Base-by-base conservation (phyloP, 2,797 vertebrate genomes). In the Tragopan temminckii region DNA sequence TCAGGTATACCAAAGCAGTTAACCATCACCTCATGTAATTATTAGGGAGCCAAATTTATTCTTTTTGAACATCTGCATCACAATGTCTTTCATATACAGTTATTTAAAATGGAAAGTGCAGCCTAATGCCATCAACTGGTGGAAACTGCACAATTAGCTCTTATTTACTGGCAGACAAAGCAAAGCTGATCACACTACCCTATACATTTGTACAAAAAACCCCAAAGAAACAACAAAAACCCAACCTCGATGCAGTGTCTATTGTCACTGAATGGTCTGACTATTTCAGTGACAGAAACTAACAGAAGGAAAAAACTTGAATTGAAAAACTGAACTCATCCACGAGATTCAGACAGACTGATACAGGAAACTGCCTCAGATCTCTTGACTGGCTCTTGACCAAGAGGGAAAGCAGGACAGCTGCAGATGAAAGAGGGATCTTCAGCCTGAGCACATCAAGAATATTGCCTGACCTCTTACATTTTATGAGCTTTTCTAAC, bases 61-160 rank as follows among this genome's bases (percentile, higher is more conserved):
- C 4, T 70, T 88, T 82, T 64, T 63, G 62, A 64, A 40, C 25
- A 2, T 9, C 4, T 61, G 4, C 12, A 64, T 33, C 48, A 43
- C 9, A 48, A 36, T 61, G 11, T 45, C 61, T 21, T 9, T 62
- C 25, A 53, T 0, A 0, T 3, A 31, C 3, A 27, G 48, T 25
- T 25, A 62, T 0, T 3, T 8, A 33, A 33, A 77, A 67, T 2
- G 11, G 24, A 11, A 5, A 85, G 21, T 25, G 5, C 21, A 61
- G n/a, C 1, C 0, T 7, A 23, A 50, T 33, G 40, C 24, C 23
- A 36, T 6, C 4, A 68, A 17, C 0, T 42, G 53, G 25, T 14
- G 23, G 48, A 42, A 23, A n/a, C 4, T 19, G 3, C 45, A 33
- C 31, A 69, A 31, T 31, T 1, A 61, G 33, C 9, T 40, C 17